Base-by-base conservation (phyloP, 2,888 invertebrate genomes). In the Mystacides longicornis region DNA sequence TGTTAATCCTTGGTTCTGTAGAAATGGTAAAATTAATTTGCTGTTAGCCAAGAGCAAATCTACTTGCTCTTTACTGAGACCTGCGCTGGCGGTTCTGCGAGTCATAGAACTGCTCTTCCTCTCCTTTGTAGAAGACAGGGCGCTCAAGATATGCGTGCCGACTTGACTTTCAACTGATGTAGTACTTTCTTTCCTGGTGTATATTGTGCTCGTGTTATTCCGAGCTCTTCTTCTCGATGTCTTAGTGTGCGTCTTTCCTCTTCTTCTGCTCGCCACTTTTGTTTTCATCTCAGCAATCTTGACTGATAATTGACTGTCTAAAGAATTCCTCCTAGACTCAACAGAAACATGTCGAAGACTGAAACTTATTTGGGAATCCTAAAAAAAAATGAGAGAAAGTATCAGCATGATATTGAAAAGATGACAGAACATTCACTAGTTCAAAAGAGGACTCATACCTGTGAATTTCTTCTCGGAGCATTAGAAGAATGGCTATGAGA, bases 221-320 rank as follows among this genome's bases (percentile, higher is more conserved):
- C 74, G 52, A 65, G 64, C 67, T 67, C 79, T 67, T 62, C 76
- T 64, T 68, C 74, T 69, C 56, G 63, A 27, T 58, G 62, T n/a
- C 62, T 65, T 53, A 73, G 18, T 77, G 65, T 64, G 71, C 63
- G 74, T 72, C 62, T 76, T 77, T 2, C 73, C 70, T 43, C 79
- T 74, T 52, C 74, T 72, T 0, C 81, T 74, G 5, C 80, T 79
- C 0, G 72, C 77, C 1, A 83, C 81, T 67, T 88, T 88, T 2
- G 88, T 87, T 66, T 88, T 89, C 75, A 89, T 79, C 70, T 91
- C 90, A 1, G 89, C 87, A 47, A 90, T 86, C 70, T 90, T 89
- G 0, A 91, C 86, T 0, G 89, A 89, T 49, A 89, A 78, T 66
- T 93, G 92, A 51, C 93, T 93, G 66, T 93, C 93, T 18, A 91